Evolutionary conservation across 2,888 invertebrate species (phyloP).

Genomic region (Auanema sp.): DNA sequence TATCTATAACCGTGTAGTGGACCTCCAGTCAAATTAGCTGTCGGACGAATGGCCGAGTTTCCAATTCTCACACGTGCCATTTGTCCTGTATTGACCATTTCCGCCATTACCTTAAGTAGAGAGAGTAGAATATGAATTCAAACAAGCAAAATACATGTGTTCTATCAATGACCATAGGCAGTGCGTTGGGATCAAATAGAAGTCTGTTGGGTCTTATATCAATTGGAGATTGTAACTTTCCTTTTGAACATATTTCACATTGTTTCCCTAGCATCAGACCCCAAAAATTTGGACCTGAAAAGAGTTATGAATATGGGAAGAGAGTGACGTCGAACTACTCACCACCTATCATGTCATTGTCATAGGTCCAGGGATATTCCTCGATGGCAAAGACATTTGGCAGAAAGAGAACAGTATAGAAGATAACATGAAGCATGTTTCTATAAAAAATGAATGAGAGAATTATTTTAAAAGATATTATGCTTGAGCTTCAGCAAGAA

Average conservation of each 20-base stretch:
- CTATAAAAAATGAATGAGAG: no score
- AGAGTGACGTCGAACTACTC: not conserved
- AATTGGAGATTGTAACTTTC: constrained; percentile 92
- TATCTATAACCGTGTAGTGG: constrained; percentile 47
- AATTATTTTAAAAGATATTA: no score
- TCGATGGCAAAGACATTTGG: constrained; percentile 2
- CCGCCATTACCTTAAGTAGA: constrained; percentile 36
- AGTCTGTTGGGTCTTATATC: constrained; percentile 90
- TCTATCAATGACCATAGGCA: constrained; percentile 88
- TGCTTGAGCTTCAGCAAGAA: no score
- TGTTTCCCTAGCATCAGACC: constrained; percentile 93
- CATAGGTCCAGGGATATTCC: constrained; percentile 48
- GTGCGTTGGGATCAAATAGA: constrained; percentile 90
- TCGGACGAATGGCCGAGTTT: constrained; percentile 70
- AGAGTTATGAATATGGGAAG: constrained; percentile 24
- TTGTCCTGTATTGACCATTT: constrained; percentile 53
- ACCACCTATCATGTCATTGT: constrained; percentile 47
- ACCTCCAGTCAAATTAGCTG: constrained; percentile 68
- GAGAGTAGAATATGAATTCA: not conserved
- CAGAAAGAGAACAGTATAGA: no score
- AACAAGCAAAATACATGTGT: constrained; percentile 60
- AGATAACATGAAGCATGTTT: no score
- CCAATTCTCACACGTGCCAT: constrained; percentile 51
- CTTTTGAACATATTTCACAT: constrained; percentile 95
- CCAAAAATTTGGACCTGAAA: constrained; percentile 93